Percentiles rank a stretch among this genome's conserved stretches.
These are phyloP conservation scores for Apis mellifera DNA, from an alignment of 1,140 invertebrate species.

Conservation along the genomic window Amel_HAv3.1 CM009934.2:2547501-2548000, in stretches of 20 bases:
- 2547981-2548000: not conserved
- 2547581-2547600: not conserved
- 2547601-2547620: slow-evolving; percentile 7
- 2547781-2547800: not conserved
- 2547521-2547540: not conserved
- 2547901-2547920: slow-evolving; percentile 7
- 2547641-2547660: too few relatives aligned
- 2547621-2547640: too few relatives aligned
- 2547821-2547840: not conserved
- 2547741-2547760: too few relatives aligned
- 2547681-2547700: too few relatives aligned
- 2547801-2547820: not conserved
- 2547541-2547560: not conserved
- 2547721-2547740: too few relatives aligned
- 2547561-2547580: not conserved
- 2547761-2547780: not conserved
- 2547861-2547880: slow-evolving; percentile 12
- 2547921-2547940: slow-evolving; percentile 1
- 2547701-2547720: too few relatives aligned
- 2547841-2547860: not conserved
- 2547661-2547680: too few relatives aligned
- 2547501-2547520: too few relatives aligned
- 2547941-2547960: slow-evolving; percentile 3
- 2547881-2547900: slow-evolving; percentile 12
- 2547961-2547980: not conserved